Conservation (phyloP, 2,113 vertebrate genomes). For the Telmatochromis brichardi region DNA sequence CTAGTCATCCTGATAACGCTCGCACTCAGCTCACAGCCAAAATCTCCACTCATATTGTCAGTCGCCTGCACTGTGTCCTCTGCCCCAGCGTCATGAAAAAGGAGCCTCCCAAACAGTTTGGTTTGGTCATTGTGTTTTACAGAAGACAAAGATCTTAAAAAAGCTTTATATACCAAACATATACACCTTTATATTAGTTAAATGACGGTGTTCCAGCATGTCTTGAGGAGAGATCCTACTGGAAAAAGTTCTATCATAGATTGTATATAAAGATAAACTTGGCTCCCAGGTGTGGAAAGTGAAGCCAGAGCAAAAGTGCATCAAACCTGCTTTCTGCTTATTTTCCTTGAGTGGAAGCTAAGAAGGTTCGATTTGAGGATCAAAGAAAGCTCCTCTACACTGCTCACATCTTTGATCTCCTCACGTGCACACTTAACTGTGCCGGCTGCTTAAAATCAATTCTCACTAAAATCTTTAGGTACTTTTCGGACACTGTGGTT, state of each 20-base stretch:
- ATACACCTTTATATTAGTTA: not conserved
- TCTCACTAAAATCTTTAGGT: not conserved
- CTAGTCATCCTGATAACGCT: not conserved
- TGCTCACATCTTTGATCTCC: not conserved
- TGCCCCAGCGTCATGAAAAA: not conserved
- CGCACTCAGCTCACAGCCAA: not conserved
- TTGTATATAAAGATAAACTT: not conserved
- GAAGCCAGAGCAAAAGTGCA: not conserved
- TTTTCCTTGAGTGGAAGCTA: not conserved
- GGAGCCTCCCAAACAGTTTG: not conserved
- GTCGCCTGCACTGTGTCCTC: not conserved
- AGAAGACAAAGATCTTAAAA: not conserved
- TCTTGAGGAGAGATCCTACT: not conserved
- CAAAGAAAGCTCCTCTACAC: not conserved
- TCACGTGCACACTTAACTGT: not conserved
- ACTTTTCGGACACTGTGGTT: not conserved
- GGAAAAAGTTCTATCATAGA: not conserved
- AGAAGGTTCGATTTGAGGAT: not conserved
- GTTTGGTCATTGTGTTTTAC: not conserved
- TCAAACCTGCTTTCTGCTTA: not conserved
- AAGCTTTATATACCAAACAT: not conserved
- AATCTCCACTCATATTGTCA: not conserved
- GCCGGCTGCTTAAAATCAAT: not conserved
- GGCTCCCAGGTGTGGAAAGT: not conserved
- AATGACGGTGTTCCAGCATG: not conserved